Conservation (phyloP, 2,797 vertebrate genomes). For the Myripristis jacobus region DNA sequence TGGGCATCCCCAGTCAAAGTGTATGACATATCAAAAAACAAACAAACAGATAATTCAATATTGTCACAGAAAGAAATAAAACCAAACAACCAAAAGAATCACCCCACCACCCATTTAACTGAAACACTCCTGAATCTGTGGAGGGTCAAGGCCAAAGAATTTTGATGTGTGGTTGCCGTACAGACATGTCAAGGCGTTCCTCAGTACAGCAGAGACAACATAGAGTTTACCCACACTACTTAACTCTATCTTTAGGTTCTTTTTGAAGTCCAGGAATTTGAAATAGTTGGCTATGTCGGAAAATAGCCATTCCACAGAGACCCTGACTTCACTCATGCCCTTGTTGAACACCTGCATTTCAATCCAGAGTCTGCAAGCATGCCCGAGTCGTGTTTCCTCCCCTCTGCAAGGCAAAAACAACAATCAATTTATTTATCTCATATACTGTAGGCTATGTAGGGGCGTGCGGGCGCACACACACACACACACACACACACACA, state of each 20-base stretch:
- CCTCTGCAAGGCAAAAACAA: slow-evolving; percentile 9
- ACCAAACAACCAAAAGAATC: too few species aligned
- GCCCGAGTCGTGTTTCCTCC: slow-evolving; percentile 7
- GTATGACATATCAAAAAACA: too few species aligned
- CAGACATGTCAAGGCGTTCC: background rate
- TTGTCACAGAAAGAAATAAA: too few species aligned
- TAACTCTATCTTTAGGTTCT: background rate
- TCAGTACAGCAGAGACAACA: background rate
- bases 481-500: too few species aligned
- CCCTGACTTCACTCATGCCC: background rate
- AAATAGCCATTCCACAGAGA: slow-evolving; percentile 10
- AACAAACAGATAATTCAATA: too few species aligned
- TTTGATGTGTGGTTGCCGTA: background rate
- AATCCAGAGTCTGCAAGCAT: background rate
- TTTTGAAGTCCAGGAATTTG: slow-evolving; percentile 1
- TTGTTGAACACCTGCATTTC: too few species aligned
- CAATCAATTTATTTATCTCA: background rate
- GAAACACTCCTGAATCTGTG: background rate
- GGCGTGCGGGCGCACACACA: too few species aligned
- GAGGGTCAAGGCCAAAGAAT: slow-evolving; percentile 4
- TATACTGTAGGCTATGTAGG: too few species aligned
- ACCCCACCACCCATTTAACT: too few species aligned
- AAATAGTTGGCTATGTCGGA: slow-evolving; percentile 8
- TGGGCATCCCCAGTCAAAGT: too few species aligned
- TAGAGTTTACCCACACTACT: background rate